These are phyloP conservation scores for Pelobates fuscus DNA, from an alignment of 2,113 vertebrate species.

Conservation along the genomic window DNA sequence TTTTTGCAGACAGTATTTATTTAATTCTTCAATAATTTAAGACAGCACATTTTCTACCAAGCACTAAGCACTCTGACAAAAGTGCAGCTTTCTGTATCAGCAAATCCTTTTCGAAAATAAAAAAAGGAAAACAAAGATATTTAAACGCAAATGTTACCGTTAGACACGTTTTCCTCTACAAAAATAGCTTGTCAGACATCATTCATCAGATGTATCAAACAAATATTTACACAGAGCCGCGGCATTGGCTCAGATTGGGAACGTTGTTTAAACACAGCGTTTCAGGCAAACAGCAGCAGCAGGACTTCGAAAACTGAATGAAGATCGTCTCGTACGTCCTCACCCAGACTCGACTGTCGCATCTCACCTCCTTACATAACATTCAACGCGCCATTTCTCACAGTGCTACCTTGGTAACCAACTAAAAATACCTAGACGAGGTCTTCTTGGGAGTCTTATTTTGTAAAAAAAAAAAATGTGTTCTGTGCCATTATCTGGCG, in stretches of 20 bases:
- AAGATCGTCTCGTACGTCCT: constrained; percentile 58
- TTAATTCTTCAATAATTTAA: constrained; percentile 91
- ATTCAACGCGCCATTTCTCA: constrained; percentile 78
- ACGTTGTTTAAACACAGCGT: constrained; percentile 85
- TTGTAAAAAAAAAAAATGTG: constrained; percentile 59
- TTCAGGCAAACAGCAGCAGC: constrained; percentile 81
- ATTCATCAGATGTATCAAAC: constrained; percentile 86
- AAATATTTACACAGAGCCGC: constrained; percentile 90
- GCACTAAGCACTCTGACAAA: constrained; percentile 86
- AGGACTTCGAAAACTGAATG: constrained; percentile 77
- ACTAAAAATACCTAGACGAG: constrained; percentile 82
- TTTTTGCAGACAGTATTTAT: too few relatives aligned
- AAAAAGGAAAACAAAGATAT: constrained; percentile 58
- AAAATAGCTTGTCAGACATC: constrained; percentile 90
- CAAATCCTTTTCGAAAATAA: constrained; percentile 71
- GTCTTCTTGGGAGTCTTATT: constrained; percentile 74
- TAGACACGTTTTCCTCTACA: constrained; percentile 77
- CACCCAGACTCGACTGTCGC: constrained; percentile 67
- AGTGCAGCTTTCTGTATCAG: constrained; percentile 85
- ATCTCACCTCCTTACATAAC: constrained; percentile 79
- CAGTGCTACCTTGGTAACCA: constrained; percentile 82
- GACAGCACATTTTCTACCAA: constrained; percentile 86
- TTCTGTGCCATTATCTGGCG: constrained; percentile 71
- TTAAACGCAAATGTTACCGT: constrained; percentile 51
- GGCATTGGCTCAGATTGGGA: constrained; percentile 73